Conservation (phyloP, 2,888 invertebrate genomes). For the Mechanitis mazaeus region DNA sequence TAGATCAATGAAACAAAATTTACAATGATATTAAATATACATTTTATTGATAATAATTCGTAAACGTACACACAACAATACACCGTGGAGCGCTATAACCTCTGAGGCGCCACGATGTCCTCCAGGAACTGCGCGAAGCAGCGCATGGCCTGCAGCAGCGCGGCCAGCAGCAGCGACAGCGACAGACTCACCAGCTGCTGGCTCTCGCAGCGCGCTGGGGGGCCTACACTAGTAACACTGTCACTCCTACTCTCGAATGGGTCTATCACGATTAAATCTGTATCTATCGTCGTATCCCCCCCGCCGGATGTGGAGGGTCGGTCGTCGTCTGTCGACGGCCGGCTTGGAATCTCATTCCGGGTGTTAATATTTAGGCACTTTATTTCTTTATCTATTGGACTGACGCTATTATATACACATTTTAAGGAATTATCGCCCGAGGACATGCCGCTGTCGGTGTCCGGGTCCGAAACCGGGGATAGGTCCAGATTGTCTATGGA, state of each 20-base stretch:
- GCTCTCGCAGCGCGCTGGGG: constrained; percentile 41
- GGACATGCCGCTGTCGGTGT: constrained; percentile 66
- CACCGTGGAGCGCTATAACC: constrained; percentile 51
- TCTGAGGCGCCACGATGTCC: constrained; percentile 72
- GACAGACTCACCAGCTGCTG: constrained; percentile 78
- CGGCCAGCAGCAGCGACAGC: constrained; percentile 77
- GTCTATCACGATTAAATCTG: constrained; percentile 69
- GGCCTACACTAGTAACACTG: constrained; percentile 52
- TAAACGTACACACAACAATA: constrained; percentile 38
- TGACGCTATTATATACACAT: constrained; percentile 43
- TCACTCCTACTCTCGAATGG: constrained; percentile 55
- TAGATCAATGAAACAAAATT: constrained; percentile 37
- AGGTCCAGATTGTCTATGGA: constrained; percentile 16
- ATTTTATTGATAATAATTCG: constrained; percentile 37
- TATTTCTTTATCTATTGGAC: constrained; percentile 48
- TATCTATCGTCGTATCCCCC: constrained; percentile 30
- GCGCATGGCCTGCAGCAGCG: constrained; percentile 78
- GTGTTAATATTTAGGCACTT: constrained; percentile 68
- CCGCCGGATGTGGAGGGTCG: constrained; percentile 12
- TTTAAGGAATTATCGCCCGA: constrained; percentile 65
- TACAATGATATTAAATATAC: constrained; percentile 65
- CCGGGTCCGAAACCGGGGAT: constrained; percentile 9
- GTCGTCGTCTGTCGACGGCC: constrained; percentile 41
- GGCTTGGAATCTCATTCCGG: constrained; percentile 71
- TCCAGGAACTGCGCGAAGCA: constrained; percentile 79